Percentiles rank a stretch among this genome's conserved stretches.
These are phyloP conservation scores for Meandrina meandrites DNA, from an alignment of 92 coral and sea anemone species.

Conservation along the genomic window DNA sequence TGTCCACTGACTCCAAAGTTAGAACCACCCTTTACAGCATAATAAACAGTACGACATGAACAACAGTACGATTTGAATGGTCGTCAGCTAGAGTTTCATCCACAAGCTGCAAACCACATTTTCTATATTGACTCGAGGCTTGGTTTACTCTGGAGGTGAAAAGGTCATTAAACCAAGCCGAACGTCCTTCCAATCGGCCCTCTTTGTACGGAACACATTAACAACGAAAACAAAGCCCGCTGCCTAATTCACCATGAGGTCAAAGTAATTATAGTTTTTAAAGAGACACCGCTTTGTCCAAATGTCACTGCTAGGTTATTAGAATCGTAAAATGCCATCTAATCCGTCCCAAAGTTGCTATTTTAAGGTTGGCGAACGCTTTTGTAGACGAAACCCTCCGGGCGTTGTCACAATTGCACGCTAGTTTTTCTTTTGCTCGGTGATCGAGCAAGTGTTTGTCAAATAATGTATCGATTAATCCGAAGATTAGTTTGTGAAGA, in stretches of 20 bases:
- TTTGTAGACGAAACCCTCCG: not conserved
- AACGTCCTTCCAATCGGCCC: not conserved
- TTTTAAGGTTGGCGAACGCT: not conserved
- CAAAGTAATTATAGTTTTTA: not conserved
- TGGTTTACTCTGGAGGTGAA: not conserved
- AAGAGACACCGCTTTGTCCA: not conserved
- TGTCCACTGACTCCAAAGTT: not conserved
- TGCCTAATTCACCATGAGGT: not conserved
- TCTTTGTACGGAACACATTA: not conserved
- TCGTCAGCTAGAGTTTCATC: not conserved
- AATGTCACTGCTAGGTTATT: not conserved
- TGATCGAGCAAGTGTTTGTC: not conserved
- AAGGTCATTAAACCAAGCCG: not conserved
- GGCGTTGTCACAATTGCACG: not conserved
- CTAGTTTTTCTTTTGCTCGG: not conserved
- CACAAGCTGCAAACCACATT: not conserved
- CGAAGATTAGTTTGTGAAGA: not conserved
- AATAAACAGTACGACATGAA: not conserved
- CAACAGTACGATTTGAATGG: not conserved
- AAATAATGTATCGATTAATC: not conserved
- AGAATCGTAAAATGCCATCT: not conserved
- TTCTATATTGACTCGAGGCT: not conserved
- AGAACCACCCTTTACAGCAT: no score
- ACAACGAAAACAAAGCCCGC: not conserved
- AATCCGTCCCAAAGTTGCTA: not conserved